Base-by-base conservation (phyloP, 1,140 invertebrate species). In the Drosophila elegans region DNA sequence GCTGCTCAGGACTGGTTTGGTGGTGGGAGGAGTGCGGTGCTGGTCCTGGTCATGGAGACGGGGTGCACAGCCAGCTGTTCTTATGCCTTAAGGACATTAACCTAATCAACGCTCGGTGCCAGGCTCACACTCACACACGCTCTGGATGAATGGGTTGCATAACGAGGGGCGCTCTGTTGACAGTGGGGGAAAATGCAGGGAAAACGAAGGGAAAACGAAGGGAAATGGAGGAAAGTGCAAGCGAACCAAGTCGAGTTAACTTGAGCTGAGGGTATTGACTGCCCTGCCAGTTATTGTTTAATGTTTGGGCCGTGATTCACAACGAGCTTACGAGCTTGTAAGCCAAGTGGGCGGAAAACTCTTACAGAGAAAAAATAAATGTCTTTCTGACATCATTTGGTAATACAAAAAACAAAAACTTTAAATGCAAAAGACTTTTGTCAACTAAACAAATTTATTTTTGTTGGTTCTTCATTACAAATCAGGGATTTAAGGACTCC, bases 1-100 rank as follows among this genome's bases (percentile, higher is more conserved):
- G 66, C 45, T 71, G 68, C 73, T 64, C 56, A 62, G 49, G n/a
- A 36, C 13, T 41, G 5, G 16, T 44, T 48, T 25, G 38, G 10
- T 10, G 46, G 53, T 13, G 34, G 39, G 16, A 21, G 10, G 16
- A 4, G 34, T 9, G 32, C 10, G 13, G 12, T 4, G 46, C 5
- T 4, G 46, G 12, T 4, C 29, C 11, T 13, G 46, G 39, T 41
- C 60, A 62, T 54, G 49, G 36, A 64, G 60, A 34, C 32, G 45
- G 45, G 13, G 29, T 6, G 38, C 38, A 52, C 41, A 60, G 79
- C 73, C 77, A 73, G 77, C 75, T 85, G 77, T 64, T 77, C 82
- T 77, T 85, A 63, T 85, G 73, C 73, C 77, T 80, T 80, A 78
- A 85, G 81, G 81, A 85, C 81, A 85, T 85, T 85, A 85, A 85